phyloP scores from a whole-genome alignment of 2,113 vertebrate species.

The Urocynchramus pylzowi region DNA sequence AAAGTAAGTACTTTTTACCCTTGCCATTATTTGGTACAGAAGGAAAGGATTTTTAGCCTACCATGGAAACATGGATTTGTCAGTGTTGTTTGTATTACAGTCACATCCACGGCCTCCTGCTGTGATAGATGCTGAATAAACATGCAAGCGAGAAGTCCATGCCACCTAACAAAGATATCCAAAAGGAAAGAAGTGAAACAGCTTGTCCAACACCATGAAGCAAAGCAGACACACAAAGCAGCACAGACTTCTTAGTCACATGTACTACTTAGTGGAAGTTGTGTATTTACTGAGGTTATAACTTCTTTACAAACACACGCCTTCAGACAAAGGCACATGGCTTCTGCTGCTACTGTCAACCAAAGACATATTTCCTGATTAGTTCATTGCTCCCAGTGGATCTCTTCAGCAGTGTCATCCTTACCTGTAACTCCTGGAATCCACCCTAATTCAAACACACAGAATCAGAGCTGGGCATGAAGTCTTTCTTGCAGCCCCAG shows the following conservation, averaged over 20 bases:
- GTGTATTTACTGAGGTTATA: not conserved
- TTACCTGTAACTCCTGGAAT: not conserved
- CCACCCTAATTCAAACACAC: not conserved
- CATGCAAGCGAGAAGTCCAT: not conserved
- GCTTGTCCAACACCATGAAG: not conserved
- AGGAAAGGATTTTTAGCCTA: constrained; percentile 28
- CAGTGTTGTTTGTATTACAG: constrained; percentile 18
- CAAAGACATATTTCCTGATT: not conserved
- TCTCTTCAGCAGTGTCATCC: not conserved
- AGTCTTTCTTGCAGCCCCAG: not conserved
- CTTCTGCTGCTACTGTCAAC: not conserved
- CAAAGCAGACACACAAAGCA: not conserved
- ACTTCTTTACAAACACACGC: not conserved
- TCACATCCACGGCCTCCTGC: constrained; percentile 30
- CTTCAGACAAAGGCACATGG: not conserved
- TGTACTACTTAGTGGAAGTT: not conserved
- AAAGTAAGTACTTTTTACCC: constrained; percentile 38
- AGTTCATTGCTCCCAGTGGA: not conserved
- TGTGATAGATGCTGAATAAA: constrained; percentile 42
- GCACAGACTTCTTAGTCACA: not conserved
- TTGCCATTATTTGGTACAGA: constrained; percentile 38
- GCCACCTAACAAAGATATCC: not conserved
- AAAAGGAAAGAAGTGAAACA: constrained; percentile 5
- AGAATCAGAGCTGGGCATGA: not conserved
- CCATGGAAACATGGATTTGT: constrained; percentile 33